Evolutionary conservation across 2,113 vertebrate species (phyloP), one percentile per base, ranked within the genome.

Genomic region (Ageneiosus marmoratus): DNA sequence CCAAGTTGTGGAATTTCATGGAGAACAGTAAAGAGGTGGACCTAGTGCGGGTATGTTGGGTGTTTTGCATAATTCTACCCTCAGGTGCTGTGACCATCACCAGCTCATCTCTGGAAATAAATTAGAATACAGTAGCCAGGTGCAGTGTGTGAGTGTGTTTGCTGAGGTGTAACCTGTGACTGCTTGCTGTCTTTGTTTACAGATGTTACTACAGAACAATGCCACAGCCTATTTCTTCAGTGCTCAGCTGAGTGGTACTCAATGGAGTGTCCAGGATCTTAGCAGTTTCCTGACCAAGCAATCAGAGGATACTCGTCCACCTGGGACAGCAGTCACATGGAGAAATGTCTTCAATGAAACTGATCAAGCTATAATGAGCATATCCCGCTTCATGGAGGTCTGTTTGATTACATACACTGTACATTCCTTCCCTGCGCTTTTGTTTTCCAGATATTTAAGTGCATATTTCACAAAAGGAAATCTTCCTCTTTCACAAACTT

Each of bases 371-470:
- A 91, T 99, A 87, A 92, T 93, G 90, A 97, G 94, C 83, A 96
- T 99, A 82, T 97, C 97, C 1, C 96, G 90, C 77, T 99, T 98
- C 92, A 98, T 99, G 97, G 97, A 99, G 96, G 98, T 99, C 56
- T 86, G 93, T 69, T 83, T 75, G 13, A 73, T 44, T 80, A 27
- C 27, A 27, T n/a, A 41, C n/a, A n/a, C n/a, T 44, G 24, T 46
- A 13, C 22, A 20, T 76, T 76, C 55, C 48, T 58, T 9, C 65
- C 22, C 20, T 44, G 67, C 48, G 20, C 13, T 9, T 56, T 80
- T 32, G 20, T 87, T 41, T 83, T 46, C 22, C 15, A 77, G 72
- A 80, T 24, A 67, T 75, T 63, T 81, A 24, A 51, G 27, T 67
- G 48, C n/a, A 18, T 4, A 63, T 32, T 27, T n/a, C 37, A 60